Conservation (phyloP, 2,888 invertebrate genomes). For the Drosophila acutilabella region DNA sequence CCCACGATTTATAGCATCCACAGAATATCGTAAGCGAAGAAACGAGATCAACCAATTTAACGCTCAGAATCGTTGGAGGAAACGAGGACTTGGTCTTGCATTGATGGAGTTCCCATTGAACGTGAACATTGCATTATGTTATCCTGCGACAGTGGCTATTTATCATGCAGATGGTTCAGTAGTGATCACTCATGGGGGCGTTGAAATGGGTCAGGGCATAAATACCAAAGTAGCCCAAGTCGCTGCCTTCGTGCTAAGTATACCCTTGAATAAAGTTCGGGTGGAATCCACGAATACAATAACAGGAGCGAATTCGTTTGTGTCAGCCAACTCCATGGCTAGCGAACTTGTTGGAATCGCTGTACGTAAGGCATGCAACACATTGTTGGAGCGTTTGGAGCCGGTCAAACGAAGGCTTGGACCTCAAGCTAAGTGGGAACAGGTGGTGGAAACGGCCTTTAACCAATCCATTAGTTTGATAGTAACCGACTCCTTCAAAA, state of each 20-base stretch:
- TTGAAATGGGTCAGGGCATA: slow-evolving; percentile 92
- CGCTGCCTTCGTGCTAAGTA: slow-evolving; percentile 89
- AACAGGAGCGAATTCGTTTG: slow-evolving; percentile 88
- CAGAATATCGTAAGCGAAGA: slow-evolving; percentile 87
- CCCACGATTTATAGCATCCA: slow-evolving; percentile 85
- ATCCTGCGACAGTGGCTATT: slow-evolving; percentile 88
- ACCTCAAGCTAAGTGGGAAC: slow-evolving; percentile 86
- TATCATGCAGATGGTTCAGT: slow-evolving; percentile 91
- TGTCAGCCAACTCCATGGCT: slow-evolving; percentile 90
- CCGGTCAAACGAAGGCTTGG: slow-evolving; percentile 86
- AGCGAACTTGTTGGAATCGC: slow-evolving; percentile 89
- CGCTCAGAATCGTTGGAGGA: slow-evolving; percentile 91
- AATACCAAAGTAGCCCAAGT: slow-evolving; percentile 91
- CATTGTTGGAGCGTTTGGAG: slow-evolving; percentile 87
- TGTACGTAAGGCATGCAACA: slow-evolving; percentile 88
- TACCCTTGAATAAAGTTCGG: slow-evolving; percentile 87
- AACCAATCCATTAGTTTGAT: slow-evolving; percentile 86
- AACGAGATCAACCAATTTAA: slow-evolving; percentile 87
- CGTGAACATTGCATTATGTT: slow-evolving; percentile 86
- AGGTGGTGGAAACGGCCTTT: slow-evolving; percentile 71
- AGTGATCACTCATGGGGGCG: slow-evolving; percentile 89
- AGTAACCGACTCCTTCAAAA: slow-evolving; percentile 87
- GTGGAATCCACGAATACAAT: slow-evolving; percentile 89
- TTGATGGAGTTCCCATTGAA: slow-evolving; percentile 89
- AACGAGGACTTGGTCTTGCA: slow-evolving; percentile 89